Percentiles rank a stretch among this genome's conserved stretches.
phyloP scores from a whole-genome alignment of 2,888 invertebrate genomes.

The Ectemnius continuus region DNA sequence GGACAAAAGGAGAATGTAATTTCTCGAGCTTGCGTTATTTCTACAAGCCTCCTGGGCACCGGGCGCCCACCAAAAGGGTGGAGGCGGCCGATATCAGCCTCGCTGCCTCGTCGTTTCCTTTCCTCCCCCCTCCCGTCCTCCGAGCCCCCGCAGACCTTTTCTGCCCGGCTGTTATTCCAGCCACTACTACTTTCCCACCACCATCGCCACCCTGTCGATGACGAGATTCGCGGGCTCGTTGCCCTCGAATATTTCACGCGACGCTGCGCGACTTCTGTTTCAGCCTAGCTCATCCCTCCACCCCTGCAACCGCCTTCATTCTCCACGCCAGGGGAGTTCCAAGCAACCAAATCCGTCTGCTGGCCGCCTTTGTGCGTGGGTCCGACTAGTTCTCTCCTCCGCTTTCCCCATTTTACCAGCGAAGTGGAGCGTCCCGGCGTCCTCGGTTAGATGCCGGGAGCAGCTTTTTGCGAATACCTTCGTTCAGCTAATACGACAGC shows the following conservation, averaged over 20 bases:
- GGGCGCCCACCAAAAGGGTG: slow-evolving; percentile 46
- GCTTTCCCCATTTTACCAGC: not conserved
- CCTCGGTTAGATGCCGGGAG: not conserved
- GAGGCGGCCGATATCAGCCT: not conserved
- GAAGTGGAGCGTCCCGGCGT: not conserved
- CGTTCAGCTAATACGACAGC: slow-evolving; percentile 5
- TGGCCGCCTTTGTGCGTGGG: no score
- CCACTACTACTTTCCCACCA: not conserved
- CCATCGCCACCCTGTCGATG: slow-evolving; percentile 47
- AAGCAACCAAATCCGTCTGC: no score
- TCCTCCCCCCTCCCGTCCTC: not conserved
- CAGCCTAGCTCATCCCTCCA: slow-evolving; percentile 9
- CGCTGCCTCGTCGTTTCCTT: not conserved
- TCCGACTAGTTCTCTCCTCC: no score
- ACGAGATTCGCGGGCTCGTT: slow-evolving; percentile 48
- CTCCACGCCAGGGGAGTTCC: not conserved
- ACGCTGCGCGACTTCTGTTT: slow-evolving; percentile 33
- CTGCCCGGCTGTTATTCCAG: slow-evolving; percentile 41
- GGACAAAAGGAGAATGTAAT: slow-evolving; percentile 64
- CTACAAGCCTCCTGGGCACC: slow-evolving; percentile 54
- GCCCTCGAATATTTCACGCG: slow-evolving; percentile 42
- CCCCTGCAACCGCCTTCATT: not conserved
- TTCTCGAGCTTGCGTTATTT: slow-evolving; percentile 61
- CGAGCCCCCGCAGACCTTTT: not conserved
- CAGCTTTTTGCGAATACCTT: not conserved